Conservation (phyloP, 2,113 vertebrate species). For the Melierax canorus region DNA sequence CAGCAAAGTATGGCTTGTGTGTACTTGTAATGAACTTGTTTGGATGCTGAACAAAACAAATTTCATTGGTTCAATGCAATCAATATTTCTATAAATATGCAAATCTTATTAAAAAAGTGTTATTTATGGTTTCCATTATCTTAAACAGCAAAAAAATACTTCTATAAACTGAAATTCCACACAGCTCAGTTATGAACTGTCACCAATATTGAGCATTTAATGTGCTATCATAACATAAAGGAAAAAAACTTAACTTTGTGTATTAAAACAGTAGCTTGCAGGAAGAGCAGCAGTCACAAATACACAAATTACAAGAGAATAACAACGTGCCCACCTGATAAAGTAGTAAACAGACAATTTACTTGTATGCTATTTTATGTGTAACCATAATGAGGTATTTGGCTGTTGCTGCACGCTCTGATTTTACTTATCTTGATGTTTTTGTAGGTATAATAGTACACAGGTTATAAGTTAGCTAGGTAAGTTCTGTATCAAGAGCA, state of each 20-base stretch:
- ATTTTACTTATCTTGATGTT: background rate
- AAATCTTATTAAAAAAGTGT: background rate
- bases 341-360: rapidly evolving
- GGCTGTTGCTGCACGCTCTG: background rate
- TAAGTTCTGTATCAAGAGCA: background rate
- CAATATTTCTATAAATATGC: background rate
- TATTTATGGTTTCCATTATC: background rate
- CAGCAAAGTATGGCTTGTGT: background rate
- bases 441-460: rapidly evolving
- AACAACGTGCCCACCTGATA: background rate
- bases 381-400: background rate
- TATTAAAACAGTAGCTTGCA: background rate
- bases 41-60: background rate
- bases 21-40: background rate
- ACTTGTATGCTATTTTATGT: background rate
- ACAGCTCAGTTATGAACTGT: background rate
- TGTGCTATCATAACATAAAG: rapidly evolving
- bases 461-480: rapidly evolving
- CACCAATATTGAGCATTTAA: background rate
- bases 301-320: background rate
- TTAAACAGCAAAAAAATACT: background rate
- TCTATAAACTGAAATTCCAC: background rate
- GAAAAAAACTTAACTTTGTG: background rate
- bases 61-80: background rate
- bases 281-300: background rate